Evolutionary conservation across 2,113 vertebrate genomes (phyloP), one percentile per base, ranked within the genome.

Genomic region (Diglossa brunneiventris): DNA sequence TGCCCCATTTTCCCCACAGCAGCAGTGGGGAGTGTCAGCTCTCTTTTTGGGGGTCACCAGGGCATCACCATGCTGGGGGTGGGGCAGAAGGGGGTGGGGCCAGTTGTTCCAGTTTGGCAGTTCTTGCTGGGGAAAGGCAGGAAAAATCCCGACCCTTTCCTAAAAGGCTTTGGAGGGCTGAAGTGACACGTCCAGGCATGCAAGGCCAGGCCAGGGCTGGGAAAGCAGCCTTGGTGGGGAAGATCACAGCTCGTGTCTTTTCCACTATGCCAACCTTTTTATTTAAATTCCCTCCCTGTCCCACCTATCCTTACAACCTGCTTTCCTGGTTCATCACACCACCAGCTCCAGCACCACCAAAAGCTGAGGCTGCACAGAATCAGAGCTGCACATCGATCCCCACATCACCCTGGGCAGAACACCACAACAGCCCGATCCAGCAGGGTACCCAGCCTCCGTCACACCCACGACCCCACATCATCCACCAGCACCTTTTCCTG

Each of bases 261-360:
- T 88, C 64, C 82, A 61, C 59, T 13, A 86, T 55, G 44, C 39
- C 85, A 80, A 77, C 52, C 17, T 62, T 78, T 97, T 95, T 97
- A 95, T 95, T 96, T 90, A 96, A 97, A 91, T 91, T 83, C 58
- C 50, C 47, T 64, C 21, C 67, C 44, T 19, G 0, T 28, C 50
- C 73, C 31, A 1, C 35, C 37, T 70, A 20, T 30, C 84, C 72
- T 66, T n/a, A 56, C 42, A 77, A 62, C 75, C 63, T 4, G 1
- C 80, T 92, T 83, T 31, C 67, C 80, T 33, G 21, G 61, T 46
- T 39, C 64, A 17, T 44, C 17, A 3, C 0, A 0, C 41, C 5
- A 3, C 21, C 8, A 41, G n/a, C 33, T 59, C 21, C 0, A 0
- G 37, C 3, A 1, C 89, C 2, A 1, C 69, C 18, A 5, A 41